These are phyloP conservation scores for Brachyptera risi DNA, from an alignment of 2,888 invertebrate species.

Conservation along the genomic window DNA sequence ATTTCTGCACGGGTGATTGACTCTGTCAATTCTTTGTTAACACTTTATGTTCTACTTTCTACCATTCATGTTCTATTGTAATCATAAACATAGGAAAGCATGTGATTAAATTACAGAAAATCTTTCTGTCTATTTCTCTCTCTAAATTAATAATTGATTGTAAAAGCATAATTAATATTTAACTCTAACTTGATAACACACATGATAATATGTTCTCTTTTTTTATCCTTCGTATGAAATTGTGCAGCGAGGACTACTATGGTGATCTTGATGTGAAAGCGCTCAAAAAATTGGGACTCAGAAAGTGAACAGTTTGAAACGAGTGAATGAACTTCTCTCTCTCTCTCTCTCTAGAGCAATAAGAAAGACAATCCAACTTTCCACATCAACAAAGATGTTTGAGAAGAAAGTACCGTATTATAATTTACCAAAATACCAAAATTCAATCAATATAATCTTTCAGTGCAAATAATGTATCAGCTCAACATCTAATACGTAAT, in stretches of 20 bases:
- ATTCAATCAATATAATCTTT: too few relatives aligned
- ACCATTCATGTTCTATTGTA: neutral
- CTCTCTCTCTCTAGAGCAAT: neutral
- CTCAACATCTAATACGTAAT: too few relatives aligned
- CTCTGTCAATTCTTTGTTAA: neutral
- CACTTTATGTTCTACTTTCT: neutral
- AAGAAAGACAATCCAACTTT: neutral
- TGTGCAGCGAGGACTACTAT: slow-evolving; percentile 83
- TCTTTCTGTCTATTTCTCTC: neutral
- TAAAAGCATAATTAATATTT: neutral
- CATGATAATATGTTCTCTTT: slow-evolving; percentile 3
- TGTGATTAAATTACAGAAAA: slow-evolving; percentile 1
- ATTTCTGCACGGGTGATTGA: slow-evolving; percentile 18
- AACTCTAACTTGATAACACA: too few relatives aligned
- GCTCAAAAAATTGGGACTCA: slow-evolving; percentile 76
- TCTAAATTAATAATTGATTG: neutral
- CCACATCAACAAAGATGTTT: neutral
- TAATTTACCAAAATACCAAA: slow-evolving; percentile 2
- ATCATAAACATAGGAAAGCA: too few relatives aligned
- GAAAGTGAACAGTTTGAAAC: slow-evolving; percentile 41
- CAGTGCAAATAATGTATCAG: too few relatives aligned
- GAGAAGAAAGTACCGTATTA: neutral
- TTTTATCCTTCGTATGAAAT: slow-evolving; percentile 28
- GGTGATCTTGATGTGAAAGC: slow-evolving; percentile 87
- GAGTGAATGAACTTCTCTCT: slow-evolving; percentile 11